These are phyloP conservation scores for Astreopora myriophthalma DNA, from an alignment of 64 coral and sea anemone species.

Conservation along the genomic window DNA sequence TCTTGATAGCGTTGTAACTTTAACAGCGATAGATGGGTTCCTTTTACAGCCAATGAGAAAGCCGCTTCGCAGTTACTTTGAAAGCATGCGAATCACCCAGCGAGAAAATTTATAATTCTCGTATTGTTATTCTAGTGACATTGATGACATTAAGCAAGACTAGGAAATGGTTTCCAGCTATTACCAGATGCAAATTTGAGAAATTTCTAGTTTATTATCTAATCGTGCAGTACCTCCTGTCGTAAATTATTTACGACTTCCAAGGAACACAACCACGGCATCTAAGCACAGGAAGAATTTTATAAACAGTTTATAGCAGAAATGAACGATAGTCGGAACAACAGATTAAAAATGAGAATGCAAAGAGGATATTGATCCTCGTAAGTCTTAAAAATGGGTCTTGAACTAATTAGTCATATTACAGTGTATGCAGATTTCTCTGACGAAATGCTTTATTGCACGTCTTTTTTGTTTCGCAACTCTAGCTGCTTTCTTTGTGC, in stretches of 20 bases:
- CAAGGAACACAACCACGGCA: background rate
- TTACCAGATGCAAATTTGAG: conserved; percentile 13
- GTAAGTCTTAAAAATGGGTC: too few relatives aligned
- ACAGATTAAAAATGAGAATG: background rate
- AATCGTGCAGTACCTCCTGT: background rate
- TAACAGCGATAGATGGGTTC: background rate
- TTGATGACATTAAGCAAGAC: background rate
- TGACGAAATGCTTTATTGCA: background rate
- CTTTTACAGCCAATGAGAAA: conserved; percentile 10
- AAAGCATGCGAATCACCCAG: background rate
- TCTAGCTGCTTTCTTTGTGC: too few relatives aligned
- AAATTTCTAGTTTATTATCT: background rate
- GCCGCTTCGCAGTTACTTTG: too few relatives aligned
- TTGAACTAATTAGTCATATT: too few relatives aligned
- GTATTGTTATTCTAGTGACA: background rate
- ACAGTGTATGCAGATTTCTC: background rate
- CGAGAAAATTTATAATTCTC: background rate
- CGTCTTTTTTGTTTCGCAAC: too few relatives aligned
- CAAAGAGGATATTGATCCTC: background rate
- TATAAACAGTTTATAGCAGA: background rate
- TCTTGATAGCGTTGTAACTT: background rate
- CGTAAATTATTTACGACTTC: background rate
- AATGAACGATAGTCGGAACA: background rate
- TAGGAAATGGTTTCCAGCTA: background rate
- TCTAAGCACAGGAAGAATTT: background rate